A percentile compares a stretch with the other conserved stretches of the same genome.
Evolutionary conservation across 2,113 vertebrate genomes (phyloP).

Genomic region (Octodon degus): DNA sequence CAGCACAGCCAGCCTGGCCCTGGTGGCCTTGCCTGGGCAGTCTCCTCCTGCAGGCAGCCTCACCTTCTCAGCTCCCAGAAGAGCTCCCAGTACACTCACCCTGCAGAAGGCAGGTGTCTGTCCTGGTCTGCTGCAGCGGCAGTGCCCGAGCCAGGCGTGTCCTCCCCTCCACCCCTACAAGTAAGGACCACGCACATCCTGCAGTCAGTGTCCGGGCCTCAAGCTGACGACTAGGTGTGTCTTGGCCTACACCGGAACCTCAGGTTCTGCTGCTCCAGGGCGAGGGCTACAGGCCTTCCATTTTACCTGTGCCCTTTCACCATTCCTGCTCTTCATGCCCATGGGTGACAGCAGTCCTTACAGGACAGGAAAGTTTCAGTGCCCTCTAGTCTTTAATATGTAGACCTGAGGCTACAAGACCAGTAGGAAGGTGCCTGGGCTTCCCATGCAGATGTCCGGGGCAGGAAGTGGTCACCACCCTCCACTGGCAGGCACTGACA

Average conservation of each 20-base stretch:
- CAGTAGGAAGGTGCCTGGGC: neutral
- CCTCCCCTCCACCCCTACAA: neutral
- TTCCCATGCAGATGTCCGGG: neutral
- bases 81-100: neutral
- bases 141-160: neutral
- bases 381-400: neutral
- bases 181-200: too few relatives aligned
- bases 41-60: fast-evolving
- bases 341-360: neutral
- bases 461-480: neutral
- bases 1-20: neutral
- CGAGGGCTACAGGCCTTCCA: neutral
- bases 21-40: neutral
- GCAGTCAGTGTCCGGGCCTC: fast-evolving
- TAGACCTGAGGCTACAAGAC: neutral
- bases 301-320: neutral
- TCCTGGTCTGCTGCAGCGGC: neutral
- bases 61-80: neutral
- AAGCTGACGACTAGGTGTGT: too few relatives aligned
- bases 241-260: neutral
- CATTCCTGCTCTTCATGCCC: neutral
- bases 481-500: neutral
- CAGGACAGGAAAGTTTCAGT: neutral
- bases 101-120: neutral
- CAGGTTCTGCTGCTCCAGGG: fast-evolving